Base-by-base conservation (phyloP, 2,888 invertebrate genomes). In the Erebia aethiops region DNA sequence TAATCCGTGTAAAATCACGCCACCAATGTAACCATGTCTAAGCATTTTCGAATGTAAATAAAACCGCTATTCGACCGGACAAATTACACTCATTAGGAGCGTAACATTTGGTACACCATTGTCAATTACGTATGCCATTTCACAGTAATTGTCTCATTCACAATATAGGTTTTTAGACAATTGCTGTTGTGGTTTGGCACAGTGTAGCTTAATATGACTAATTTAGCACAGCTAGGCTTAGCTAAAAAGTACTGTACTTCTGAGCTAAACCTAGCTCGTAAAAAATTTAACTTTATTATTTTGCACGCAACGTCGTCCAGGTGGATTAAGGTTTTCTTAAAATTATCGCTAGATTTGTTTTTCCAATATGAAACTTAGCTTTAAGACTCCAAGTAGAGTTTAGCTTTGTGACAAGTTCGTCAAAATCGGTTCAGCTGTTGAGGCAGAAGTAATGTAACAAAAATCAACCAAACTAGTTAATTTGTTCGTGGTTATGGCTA, bases 81-180 rank as follows among this genome's bases (percentile, higher is more conserved):
- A 66, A 70, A 66, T 61, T 26, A 54, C 66, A 51, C 69, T 73
- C 71, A 73, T 73, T 71, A 73, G 49, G 71, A 71, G 71, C 73
- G 60, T 73, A 66, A 73, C 66, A 72, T 72, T 63, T 51, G 11
- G 46, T 57, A 46, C 57, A 54, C 49, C 62, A 65, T 69, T 73
- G 71, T 67, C 66, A 69, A 69, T 73, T 64, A 73, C 64, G 18
- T 66, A 63, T 51, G 71, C 67, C 63, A 67, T 64, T 69, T 73
- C 69, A 52, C 67, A 51, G 66, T 69, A 62, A 73, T 73, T 71
- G 71, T 68, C 61, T 52, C 52, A 49, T 61, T 51, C 60, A 67
- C 51, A 67, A 67, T 49, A 60, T 61, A 18, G 67, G 67, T 51
- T 51, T 67, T 49, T 49, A 49, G 61, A 67, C 60, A 67, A 61